phyloP scores from a whole-genome alignment of 2,797 vertebrate genomes.

The Hylomyscus alleni region DNA sequence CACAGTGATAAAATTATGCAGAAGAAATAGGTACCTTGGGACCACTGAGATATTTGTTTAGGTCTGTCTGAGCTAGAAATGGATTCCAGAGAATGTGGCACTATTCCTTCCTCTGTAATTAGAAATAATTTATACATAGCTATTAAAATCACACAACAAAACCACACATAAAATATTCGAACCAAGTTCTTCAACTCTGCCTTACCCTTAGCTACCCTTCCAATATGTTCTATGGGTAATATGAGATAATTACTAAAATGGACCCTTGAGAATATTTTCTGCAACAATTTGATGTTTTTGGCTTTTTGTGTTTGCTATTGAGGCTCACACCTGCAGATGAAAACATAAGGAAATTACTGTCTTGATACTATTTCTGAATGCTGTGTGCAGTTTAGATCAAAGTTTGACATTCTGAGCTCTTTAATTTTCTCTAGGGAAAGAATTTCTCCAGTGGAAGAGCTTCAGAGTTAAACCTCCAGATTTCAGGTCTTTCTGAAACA shows the following conservation, averaged over 20 bases:
- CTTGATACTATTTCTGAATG: slow-evolving; percentile 65
- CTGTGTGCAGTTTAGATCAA: slow-evolving; percentile 67
- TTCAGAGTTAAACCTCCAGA: slow-evolving; percentile 51
- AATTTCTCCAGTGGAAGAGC: slow-evolving; percentile 45
- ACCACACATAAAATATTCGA: slow-evolving; percentile 67
- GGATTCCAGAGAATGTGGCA: slow-evolving; percentile 67
- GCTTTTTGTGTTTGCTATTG: slow-evolving; percentile 69
- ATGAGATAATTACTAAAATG: slow-evolving; percentile 70
- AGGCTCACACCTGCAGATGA: slow-evolving; percentile 60
- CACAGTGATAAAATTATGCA: slow-evolving; percentile 71
- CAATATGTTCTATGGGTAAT: slow-evolving; percentile 22
- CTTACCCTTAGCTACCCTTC: slow-evolving; percentile 35
- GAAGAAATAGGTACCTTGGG: slow-evolving; percentile 64
- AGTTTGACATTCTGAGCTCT: slow-evolving; percentile 70
- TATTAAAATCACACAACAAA: slow-evolving; percentile 73
- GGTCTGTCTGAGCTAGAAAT: slow-evolving; percentile 67
- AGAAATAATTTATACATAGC: slow-evolving; percentile 74
- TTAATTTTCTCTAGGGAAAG: slow-evolving; percentile 74
- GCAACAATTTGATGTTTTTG: slow-evolving; percentile 48
- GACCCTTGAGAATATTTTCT: slow-evolving; percentile 69
- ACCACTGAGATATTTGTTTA: slow-evolving; percentile 53
- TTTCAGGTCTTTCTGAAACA: slow-evolving; percentile 65
- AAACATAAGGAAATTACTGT: slow-evolving; percentile 64
- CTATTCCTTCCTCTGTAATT: slow-evolving; percentile 68
- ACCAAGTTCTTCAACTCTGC: slow-evolving; percentile 21